Evolutionary conservation across 2,888 invertebrate genomes (phyloP).

Genomic region (Tenthredo amoena): DNA sequence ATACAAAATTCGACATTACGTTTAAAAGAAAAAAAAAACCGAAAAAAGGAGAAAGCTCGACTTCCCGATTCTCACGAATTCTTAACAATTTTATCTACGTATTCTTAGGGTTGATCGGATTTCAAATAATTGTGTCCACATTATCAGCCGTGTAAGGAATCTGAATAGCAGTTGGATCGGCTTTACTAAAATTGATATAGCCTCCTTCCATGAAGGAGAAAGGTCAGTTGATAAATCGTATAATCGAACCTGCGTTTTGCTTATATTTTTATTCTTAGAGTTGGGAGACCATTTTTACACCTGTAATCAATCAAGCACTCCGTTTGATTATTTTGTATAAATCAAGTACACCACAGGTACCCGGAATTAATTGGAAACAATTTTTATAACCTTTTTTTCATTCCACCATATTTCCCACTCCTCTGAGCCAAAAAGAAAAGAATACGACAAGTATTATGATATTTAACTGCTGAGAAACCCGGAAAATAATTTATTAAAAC

Average conservation of each 20-base stretch:
- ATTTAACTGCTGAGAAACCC: not conserved
- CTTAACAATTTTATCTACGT: not conserved
- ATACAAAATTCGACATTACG: not conserved
- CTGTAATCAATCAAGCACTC: not conserved
- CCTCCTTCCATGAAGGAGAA: not conserved
- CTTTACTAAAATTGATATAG: not conserved
- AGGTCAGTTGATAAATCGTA: not conserved
- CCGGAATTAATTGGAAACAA: not conserved
- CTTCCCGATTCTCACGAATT: not conserved
- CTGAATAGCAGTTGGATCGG: not conserved
- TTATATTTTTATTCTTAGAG: not conserved
- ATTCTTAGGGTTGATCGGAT: not conserved
- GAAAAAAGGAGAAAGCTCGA: not conserved
- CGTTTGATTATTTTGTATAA: slow-evolving; percentile 17
- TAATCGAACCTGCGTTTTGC: not conserved
- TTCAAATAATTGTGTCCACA: not conserved
- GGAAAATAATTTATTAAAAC: slow-evolving; percentile 7
- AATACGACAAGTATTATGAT: not conserved
- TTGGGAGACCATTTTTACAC: not conserved
- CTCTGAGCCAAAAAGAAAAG: not conserved
- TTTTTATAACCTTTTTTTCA: not conserved
- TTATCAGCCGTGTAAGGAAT: not conserved
- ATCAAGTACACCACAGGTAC: slow-evolving; percentile 4
- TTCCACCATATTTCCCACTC: not conserved
- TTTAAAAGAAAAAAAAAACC: not conserved